These are phyloP conservation scores for Calosoma granatense DNA, from an alignment of 1,140 invertebrate species.

Conservation along the genomic window DNA sequence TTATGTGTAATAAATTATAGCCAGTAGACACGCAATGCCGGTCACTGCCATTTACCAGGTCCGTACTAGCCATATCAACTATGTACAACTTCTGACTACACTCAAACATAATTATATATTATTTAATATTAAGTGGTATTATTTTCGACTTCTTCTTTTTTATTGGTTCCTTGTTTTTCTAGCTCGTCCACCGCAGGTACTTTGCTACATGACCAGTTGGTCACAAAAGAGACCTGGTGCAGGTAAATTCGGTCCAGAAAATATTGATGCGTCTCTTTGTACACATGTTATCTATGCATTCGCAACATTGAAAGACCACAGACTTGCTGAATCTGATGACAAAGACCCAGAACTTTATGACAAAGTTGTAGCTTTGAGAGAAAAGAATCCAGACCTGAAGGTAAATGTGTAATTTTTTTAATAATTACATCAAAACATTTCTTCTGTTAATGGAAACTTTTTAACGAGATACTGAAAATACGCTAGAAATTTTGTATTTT, in stretches of 20 bases:
- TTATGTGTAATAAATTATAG: no score
- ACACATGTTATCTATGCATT: conserved; percentile 92
- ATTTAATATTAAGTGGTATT: no score
- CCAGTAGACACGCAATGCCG: no score
- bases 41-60: no score
- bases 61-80: no score
- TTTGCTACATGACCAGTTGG: conserved; percentile 94
- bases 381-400: conserved; percentile 84
- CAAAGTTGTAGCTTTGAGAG: conserved; percentile 69
- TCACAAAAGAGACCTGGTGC: conserved; percentile 76
- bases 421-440: background rate
- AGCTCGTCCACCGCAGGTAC: conserved; percentile 72
- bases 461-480: no score
- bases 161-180: no score
- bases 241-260: conserved; percentile 77
- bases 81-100: no score
- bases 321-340: conserved; percentile 63
- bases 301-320: conserved; percentile 76
- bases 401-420: conserved; percentile 34
- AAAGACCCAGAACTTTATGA: conserved; percentile 79
- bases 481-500: no score
- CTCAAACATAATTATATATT: no score
- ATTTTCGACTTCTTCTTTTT: no score
- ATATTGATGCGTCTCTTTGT: conserved; percentile 79
- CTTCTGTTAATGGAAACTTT: background rate